Evolutionary conservation across 2,888 invertebrate genomes (phyloP).

Genomic region (Tuberolachnus salignus): DNA sequence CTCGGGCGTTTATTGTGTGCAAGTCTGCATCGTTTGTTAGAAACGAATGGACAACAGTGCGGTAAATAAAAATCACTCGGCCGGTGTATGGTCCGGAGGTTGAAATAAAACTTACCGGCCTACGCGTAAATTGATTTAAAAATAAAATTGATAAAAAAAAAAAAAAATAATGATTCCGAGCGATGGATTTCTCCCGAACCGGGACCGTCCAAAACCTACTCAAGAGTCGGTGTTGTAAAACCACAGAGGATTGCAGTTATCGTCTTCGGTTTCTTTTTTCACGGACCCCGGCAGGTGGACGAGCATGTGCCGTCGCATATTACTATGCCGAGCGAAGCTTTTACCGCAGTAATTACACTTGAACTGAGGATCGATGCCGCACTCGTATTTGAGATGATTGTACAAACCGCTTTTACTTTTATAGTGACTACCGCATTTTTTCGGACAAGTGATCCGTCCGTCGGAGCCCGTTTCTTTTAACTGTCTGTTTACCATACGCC

Average conservation of each 20-base stretch:
- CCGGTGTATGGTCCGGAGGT: no score
- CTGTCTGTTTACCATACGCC: slow-evolving; percentile 48
- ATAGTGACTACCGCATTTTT: slow-evolving; percentile 59
- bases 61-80: no score
- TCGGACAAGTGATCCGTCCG: slow-evolving; percentile 55
- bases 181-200: neutral
- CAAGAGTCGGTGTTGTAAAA: slow-evolving; percentile 33
- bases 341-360: slow-evolving; percentile 63
- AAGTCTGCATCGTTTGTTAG: no score
- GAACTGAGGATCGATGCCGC: slow-evolving; percentile 63
- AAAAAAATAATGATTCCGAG: neutral
- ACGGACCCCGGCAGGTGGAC: slow-evolving; percentile 52
- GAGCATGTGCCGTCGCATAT: slow-evolving; percentile 62
- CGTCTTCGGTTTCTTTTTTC: slow-evolving; percentile 34
- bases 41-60: no score
- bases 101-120: no score
- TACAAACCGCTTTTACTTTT: slow-evolving; percentile 62
- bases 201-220: neutral
- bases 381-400: slow-evolving; percentile 63
- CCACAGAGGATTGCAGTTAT: slow-evolving; percentile 40
- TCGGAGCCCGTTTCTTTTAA: slow-evolving; percentile 39
- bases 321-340: slow-evolving; percentile 62
- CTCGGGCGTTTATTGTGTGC: no score
- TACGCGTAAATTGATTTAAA: no score
- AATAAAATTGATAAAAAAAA: no score